Percentiles rank a stretch among this genome's conserved stretches.
These are phyloP conservation scores for Remorina albescens DNA, from an alignment of 2,797 vertebrate species.

Conservation along the genomic window DNA sequence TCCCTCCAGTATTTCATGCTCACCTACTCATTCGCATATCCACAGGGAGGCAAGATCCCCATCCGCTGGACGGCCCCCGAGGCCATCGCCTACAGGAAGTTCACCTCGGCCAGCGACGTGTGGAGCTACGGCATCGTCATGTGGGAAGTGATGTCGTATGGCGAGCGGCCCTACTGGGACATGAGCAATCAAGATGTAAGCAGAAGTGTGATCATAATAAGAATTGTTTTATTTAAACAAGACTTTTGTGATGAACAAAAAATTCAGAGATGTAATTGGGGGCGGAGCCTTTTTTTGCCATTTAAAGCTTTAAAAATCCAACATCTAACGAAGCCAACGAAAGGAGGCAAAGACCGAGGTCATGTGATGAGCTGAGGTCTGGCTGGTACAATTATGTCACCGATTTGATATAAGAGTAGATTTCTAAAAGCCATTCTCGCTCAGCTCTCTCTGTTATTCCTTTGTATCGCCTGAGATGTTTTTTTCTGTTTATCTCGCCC, in stretches of 20 bases:
- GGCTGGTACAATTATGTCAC: background rate
- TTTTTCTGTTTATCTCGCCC: slow-evolving; percentile 21
- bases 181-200: slow-evolving; percentile 99
- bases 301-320: no score
- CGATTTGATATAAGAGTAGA: background rate
- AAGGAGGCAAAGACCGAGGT: no score
- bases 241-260: no score
- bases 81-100: slow-evolving; percentile 98
- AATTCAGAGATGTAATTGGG: no score
- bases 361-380: no score
- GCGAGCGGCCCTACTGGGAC: slow-evolving; percentile 99
- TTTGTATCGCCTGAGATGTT: slow-evolving; percentile 10
- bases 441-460: slow-evolving; percentile 20
- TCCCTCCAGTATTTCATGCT: slow-evolving; percentile 86
- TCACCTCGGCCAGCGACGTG: slow-evolving; percentile 97
- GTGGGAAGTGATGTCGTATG: slow-evolving; percentile 99
- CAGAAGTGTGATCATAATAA: slow-evolving; percentile 21
- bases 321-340: no score
- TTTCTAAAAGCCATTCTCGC: slow-evolving; percentile 4
- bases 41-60: slow-evolving; percentile 98
- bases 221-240: no score
- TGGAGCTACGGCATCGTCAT: slow-evolving; percentile 99
- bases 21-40: slow-evolving; percentile 86
- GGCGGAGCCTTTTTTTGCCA: no score
- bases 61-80: slow-evolving; percentile 99